Conservation (phyloP, 2,888 invertebrate genomes). For the Brachypterus glaber region DNA sequence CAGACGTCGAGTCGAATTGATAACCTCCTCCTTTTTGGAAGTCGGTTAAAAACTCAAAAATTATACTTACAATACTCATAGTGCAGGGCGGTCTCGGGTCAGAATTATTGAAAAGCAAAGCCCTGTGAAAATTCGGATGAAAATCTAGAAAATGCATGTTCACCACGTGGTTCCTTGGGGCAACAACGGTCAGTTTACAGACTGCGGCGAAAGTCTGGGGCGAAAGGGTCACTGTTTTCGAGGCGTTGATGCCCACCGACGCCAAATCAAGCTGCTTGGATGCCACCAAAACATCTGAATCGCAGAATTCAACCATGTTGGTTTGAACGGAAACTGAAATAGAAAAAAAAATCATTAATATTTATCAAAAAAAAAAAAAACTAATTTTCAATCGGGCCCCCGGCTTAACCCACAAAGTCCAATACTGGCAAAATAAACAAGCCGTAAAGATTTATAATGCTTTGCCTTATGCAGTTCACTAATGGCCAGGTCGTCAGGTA, state of each 20-base stretch:
- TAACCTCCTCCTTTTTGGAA: background rate
- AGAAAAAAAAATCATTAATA: too few species aligned
- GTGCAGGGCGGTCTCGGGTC: slow-evolving; percentile 22
- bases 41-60: background rate
- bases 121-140: slow-evolving; percentile 10
- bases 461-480: too few species aligned
- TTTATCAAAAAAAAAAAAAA: too few species aligned
- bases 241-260: background rate
- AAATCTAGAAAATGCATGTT: slow-evolving; percentile 27
- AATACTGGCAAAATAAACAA: too few species aligned
- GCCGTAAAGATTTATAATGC: too few species aligned
- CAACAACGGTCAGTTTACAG: slow-evolving; percentile 27
- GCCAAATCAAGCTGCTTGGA: background rate
- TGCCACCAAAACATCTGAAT: background rate
- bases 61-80: slow-evolving; percentile 29
- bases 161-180: slow-evolving; percentile 31
- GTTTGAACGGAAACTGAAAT: background rate
- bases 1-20: too few species aligned
- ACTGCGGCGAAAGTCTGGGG: slow-evolving; percentile 4
- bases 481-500: too few species aligned
- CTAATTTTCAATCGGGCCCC: too few species aligned
- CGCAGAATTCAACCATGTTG: background rate
- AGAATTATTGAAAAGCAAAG: slow-evolving; percentile 16
- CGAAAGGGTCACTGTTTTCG: background rate
- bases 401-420: too few species aligned